Base-by-base conservation (phyloP, 2,888 invertebrate genomes). In the Bedellia somnulentella region DNA sequence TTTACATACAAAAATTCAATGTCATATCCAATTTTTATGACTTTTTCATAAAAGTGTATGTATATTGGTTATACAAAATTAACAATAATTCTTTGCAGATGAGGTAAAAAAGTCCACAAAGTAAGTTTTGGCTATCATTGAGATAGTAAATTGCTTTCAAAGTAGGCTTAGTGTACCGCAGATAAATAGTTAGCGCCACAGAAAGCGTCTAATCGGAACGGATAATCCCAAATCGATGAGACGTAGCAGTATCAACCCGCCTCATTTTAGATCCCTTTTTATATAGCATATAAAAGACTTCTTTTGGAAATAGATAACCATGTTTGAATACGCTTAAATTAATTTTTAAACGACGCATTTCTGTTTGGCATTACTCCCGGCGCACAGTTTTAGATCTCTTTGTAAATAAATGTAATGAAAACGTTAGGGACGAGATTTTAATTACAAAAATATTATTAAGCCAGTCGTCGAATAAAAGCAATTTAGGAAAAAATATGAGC, bases 401-500 rank as follows among this genome's bases (percentile, higher is more conserved):
- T 4, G 13, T 3, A 22, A 22, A 29, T 15, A 30, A 30, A 30
- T 24, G 24, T 23, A 12, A 52, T 58, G 54, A 56, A 62, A 61
- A 58, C 47, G 51, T 55, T 52, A 47, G 38, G 49, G 48, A 52
- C 49, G 56, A 56, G 55, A 54, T 63, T 70, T 70, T 68, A 70
- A 70, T 70, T 68, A 68, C 67, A 61, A 56, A 61, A 63, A 63
- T 66, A 67, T 57, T 63, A 68, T 68, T 63, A 66, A 67, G 63
- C 63, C 60, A 52, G 49, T 49, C 51, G 57, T 49, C 59, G 54
- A 58, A 64, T 63, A 53, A 62, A 63, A 61, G 57, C 63, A 57
- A 61, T 67, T 62, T 55, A 50, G 57, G 32, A 18, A 47, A 45
- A 50, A 52, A 49, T 43, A 45, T 41, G 46, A 40, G 39, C 41